Conservation (phyloP, 2,888 invertebrate genomes). For the Eupithecia pulchellata region DNA sequence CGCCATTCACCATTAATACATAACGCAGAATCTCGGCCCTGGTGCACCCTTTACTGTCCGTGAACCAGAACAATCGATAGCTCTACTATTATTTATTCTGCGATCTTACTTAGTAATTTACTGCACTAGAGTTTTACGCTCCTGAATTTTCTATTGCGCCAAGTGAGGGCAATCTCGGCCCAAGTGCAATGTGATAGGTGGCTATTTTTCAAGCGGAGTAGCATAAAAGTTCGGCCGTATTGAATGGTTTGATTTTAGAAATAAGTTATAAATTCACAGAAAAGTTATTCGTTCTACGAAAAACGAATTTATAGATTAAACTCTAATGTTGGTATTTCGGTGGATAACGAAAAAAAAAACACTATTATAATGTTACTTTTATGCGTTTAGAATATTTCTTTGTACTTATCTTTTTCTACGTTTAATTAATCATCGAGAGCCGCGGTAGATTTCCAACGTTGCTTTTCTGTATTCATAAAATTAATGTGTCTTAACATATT, state of each 20-base stretch:
- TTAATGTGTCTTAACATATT: no score
- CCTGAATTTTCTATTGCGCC: slow-evolving; percentile 55
- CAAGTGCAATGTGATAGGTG: slow-evolving; percentile 42
- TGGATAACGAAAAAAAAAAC: no score
- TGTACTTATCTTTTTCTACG: no score
- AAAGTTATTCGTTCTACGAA: background rate
- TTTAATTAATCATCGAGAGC: no score
- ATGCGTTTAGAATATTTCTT: no score
- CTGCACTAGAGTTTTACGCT: slow-evolving; percentile 58
- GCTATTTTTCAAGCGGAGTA: slow-evolving; percentile 28
- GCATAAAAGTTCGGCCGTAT: slow-evolving; percentile 19
- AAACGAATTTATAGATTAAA: no score
- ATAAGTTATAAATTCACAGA: background rate
- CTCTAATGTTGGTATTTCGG: no score
- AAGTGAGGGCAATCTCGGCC: slow-evolving; percentile 49
- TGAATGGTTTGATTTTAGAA: slow-evolving; percentile 23
- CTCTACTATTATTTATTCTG: slow-evolving; percentile 32
- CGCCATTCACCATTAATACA: slow-evolving; percentile 61
- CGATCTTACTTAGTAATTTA: slow-evolving; percentile 63
- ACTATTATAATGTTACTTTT: no score
- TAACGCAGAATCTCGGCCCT: slow-evolving; percentile 66
- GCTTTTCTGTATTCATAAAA: no score
- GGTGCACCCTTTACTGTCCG: slow-evolving; percentile 56
- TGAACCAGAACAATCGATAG: slow-evolving; percentile 64
- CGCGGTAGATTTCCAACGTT: no score